Conservation (phyloP, 1,140 invertebrate species). For the Drosophila truncata region DNA sequence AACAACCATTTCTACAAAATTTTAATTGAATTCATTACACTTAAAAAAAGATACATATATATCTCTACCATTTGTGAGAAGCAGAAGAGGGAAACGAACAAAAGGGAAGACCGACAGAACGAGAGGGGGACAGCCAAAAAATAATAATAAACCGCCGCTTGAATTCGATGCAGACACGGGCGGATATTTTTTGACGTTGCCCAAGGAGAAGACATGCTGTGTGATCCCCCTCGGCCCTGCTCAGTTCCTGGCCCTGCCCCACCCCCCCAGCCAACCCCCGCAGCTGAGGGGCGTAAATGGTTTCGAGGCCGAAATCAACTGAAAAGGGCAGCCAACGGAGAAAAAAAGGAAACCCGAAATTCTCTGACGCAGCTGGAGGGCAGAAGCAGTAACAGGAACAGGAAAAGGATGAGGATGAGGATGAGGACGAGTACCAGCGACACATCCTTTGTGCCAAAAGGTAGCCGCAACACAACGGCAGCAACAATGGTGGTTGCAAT, state of each 20-base stretch:
- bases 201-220: conserved; percentile 71
- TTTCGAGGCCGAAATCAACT: conserved; percentile 71
- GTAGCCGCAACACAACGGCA: conserved; percentile 61
- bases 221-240: conserved; percentile 24
- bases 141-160: conserved; percentile 71
- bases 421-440: conserved; percentile 36
- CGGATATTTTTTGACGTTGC: conserved; percentile 77
- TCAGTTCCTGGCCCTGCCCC: conserved; percentile 1
- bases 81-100: neutral
- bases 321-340: conserved; percentile 37
- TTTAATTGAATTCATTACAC: conserved; percentile 60
- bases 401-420: conserved; percentile 43
- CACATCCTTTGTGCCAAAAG: conserved; percentile 78
- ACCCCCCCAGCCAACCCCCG: conserved; percentile 16
- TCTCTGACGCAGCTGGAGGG: conserved; percentile 73
- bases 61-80: neutral
- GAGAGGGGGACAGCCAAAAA: conserved; percentile 22
- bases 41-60: conserved; percentile 17
- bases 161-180: conserved; percentile 74
- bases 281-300: conserved; percentile 72
- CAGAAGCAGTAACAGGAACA: conserved; percentile 58
- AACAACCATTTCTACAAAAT: conserved; percentile 13
- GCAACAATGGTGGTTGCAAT: conserved; percentile 71
- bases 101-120: conserved; percentile 17
- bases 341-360: conserved; percentile 20